These are phyloP conservation scores for Theristus sp. DNA, from an alignment of 2,888 invertebrate genomes.

Conservation along the genomic window DNA sequence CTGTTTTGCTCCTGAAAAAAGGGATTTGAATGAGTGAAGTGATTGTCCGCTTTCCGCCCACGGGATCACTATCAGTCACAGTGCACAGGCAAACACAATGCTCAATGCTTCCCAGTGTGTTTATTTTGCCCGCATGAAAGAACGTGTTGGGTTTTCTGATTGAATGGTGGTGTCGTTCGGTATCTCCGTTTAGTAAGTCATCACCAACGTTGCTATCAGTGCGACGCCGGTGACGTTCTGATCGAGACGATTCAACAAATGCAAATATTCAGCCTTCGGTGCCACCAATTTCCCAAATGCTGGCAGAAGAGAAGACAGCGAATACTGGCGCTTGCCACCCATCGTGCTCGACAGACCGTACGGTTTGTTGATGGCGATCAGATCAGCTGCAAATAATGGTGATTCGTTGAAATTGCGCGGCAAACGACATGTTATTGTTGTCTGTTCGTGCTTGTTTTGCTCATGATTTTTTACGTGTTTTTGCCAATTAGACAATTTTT, in stretches of 20 bases:
- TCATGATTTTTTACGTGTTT: no score
- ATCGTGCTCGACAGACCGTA: not conserved
- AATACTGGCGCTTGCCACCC: not conserved
- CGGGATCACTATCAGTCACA: not conserved
- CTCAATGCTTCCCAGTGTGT: no score
- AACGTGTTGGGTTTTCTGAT: no score
- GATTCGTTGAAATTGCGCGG: no score
- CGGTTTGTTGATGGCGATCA: not conserved
- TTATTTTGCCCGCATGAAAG: no score
- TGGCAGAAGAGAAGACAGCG: not conserved
- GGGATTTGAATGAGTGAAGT: no score
- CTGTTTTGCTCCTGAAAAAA: not conserved
- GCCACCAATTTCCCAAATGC: not conserved
- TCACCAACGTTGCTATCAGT: not conserved
- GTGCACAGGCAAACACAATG: not conserved
- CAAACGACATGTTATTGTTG: no score
- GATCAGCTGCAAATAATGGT: not conserved
- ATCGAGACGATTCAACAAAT: not conserved
- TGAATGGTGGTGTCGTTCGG: no score
- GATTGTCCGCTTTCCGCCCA: not conserved
- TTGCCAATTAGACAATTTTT: no score
- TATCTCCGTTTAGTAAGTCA: no score
- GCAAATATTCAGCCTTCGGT: not conserved
- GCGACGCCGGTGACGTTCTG: not conserved
- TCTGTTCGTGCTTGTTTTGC: no score